Evolutionary conservation across 23 tunicate genomes (phyloP).

Genomic region (Oikopleura vanhoeffeni): DNA sequence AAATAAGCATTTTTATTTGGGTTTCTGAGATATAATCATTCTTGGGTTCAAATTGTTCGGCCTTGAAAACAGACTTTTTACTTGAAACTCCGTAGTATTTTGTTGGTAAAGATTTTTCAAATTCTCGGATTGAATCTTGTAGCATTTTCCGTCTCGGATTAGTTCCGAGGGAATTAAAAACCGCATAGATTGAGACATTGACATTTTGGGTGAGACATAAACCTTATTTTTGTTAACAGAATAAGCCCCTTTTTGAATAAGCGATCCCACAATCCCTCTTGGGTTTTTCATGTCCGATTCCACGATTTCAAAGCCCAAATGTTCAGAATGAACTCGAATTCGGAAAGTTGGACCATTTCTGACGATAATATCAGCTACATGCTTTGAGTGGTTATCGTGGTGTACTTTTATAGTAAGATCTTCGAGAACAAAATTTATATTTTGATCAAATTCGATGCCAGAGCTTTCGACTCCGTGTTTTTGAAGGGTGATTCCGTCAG

Average conservation of each 20-base stretch:
- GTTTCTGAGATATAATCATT: too few relatives aligned
- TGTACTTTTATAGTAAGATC: not conserved
- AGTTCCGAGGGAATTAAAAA: too few relatives aligned
- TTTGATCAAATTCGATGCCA: not conserved
- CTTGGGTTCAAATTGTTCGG: too few relatives aligned
- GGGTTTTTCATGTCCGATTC: not conserved
- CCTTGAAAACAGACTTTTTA: too few relatives aligned
- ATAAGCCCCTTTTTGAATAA: not conserved
- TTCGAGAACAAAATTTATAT: not conserved
- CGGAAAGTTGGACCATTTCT: not conserved
- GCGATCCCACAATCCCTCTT: not conserved
- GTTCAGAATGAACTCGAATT: not conserved
- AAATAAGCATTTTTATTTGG: too few relatives aligned
- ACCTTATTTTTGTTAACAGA: not conserved
- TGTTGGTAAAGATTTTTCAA: too few relatives aligned
- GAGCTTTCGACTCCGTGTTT: not conserved
- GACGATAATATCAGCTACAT: not conserved
- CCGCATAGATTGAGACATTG: too few relatives aligned
- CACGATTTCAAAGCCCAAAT: not conserved
- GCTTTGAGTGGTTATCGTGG: not conserved
- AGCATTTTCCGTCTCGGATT: too few relatives aligned
- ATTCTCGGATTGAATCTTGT: too few relatives aligned
- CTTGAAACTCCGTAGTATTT: too few relatives aligned
- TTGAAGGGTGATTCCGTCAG: not conserved
- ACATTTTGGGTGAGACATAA: too few relatives aligned